Evolutionary conservation across 2,113 vertebrate species (phyloP).

Genomic region (Emydocephalus ijimae): DNA sequence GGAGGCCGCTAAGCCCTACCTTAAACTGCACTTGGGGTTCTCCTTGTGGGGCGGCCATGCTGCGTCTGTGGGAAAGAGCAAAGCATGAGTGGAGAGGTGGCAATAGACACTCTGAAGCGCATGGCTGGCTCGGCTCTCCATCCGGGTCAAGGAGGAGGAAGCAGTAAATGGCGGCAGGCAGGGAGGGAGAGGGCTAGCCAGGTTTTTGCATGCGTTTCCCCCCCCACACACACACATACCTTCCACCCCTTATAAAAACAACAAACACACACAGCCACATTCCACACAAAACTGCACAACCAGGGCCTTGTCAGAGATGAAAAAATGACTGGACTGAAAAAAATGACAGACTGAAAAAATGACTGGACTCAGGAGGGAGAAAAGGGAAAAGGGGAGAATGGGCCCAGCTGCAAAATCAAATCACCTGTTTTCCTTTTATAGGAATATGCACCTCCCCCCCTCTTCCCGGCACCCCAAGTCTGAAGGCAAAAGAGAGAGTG

Average conservation of each 20-base stretch:
- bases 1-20: slow-evolving; percentile 46
- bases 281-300: not conserved
- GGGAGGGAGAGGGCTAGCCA: not conserved
- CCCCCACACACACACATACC: not conserved
- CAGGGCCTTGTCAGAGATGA: not conserved
- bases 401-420: not conserved
- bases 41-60: slow-evolving; percentile 78
- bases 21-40: slow-evolving; percentile 83
- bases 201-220: accelerated
- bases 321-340: not conserved
- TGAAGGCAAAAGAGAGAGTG: not conserved
- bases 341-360: not conserved
- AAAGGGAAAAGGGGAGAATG: not conserved
- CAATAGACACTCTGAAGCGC: no score
- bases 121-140: not conserved
- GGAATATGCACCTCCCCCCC: not conserved
- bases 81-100: not conserved
- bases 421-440: not conserved
- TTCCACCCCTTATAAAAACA: not conserved
- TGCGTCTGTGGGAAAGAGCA: slow-evolving; percentile 59
- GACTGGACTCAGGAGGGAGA: not conserved
- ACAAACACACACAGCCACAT: not conserved
- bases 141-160: slow-evolving; percentile 18
- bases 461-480: not conserved
- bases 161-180: not conserved